Evolutionary conservation across 2,113 vertebrate species (phyloP), one percentile per base, ranked within the genome.

Genomic region (Patagioenas fasciata): DNA sequence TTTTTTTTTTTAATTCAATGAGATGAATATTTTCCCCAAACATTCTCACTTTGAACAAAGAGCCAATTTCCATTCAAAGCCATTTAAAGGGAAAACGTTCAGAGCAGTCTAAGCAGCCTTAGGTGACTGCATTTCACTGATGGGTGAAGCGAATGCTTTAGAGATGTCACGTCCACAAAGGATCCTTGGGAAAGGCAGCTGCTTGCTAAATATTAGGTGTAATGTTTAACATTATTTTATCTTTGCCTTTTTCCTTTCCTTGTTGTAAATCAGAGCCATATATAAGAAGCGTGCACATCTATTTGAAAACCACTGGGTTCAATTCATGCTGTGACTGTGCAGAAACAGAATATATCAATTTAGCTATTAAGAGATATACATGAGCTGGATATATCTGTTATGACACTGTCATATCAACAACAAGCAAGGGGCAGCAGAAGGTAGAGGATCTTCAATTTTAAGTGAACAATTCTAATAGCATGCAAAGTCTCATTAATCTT

Each of bases 31-130:
- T 93, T 94, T 71, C 64, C 72, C 64, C 90, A 84, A 91, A 80
- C 80, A 84, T 81, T 79, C n/a, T 57, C 2, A 3, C 75, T 94
- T 85, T 88, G 83, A 97, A 86, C 79, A 96, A 95, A 93, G 71
- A 88, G 34, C 28, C 72, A 53, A 74, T 89, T 95, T 93, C 88
- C 80, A 83, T 91, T 90, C 80, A 91, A 91, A 95, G 66, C 62
- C 74, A 10, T 95, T 92, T 89, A 94, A 94, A 96, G 47, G 47
- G 65, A 54, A 93, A 95, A 89, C 42, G 56, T 95, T 96, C 93
- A 95, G 91, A 92, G 54, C 81, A 74, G 54, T 75, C 69, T 84
- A 88, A 96, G 80, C 95, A 93, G 96, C 93, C 92, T 93, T 90
- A 89, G 90, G 90, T 95, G 92, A 65, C 67, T 85, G 56, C 2